Base-by-base conservation (phyloP, 2,797 vertebrate species). In the Taeniopygia guttata region DNA sequence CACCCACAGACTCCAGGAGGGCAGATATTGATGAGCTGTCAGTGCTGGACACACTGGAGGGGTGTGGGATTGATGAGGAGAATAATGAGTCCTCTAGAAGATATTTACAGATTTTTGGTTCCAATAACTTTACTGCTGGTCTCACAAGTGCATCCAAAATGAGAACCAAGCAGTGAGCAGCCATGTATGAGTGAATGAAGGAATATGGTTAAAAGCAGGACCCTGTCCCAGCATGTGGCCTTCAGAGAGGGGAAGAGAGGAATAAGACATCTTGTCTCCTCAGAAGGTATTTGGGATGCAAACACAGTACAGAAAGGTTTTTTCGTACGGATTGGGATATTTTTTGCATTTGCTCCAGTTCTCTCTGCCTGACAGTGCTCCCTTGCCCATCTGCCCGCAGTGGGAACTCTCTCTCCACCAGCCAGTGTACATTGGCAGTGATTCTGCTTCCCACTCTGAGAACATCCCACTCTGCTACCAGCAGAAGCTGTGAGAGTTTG, bases 361-460 rank as follows among this genome's bases (percentile, higher is more conserved):
- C 68, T 95, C 66, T 62, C 38, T 95, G 83, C n/a, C 84, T 94
- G 81, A 93, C 94, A 90, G 55, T 68, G 66, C 64, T 94, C 30
- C 1, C 87, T 84, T 89, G 79, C 89, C 67, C 74, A 64, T 84
- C 68, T 88, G 62, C 68, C 89, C 32, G 0, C 89, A 69, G 59
- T 66, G 87, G 76, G 95, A 95, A 58, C 83, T 59, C 62, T 95
- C 85, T 91, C 87, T 27, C 85, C 89, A 60, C 34, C 79, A 75
- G 52, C 48, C 83, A 91, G 96, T 95, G 84, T 96, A 95, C 74
- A 48, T 90, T 97, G 96, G 94, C 97, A 97, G 60, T 0, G 5
- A 58, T 83, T 95, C 79, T 72, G 43, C 84, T 96, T 97, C 66
- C 90, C 12, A 6, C 76, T 81, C 84, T 87, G 93, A 88, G 89